These are phyloP conservation scores for Cyrtonyx montezumae DNA, from an alignment of 2,113 vertebrate species.

Conservation along the genomic window DNA sequence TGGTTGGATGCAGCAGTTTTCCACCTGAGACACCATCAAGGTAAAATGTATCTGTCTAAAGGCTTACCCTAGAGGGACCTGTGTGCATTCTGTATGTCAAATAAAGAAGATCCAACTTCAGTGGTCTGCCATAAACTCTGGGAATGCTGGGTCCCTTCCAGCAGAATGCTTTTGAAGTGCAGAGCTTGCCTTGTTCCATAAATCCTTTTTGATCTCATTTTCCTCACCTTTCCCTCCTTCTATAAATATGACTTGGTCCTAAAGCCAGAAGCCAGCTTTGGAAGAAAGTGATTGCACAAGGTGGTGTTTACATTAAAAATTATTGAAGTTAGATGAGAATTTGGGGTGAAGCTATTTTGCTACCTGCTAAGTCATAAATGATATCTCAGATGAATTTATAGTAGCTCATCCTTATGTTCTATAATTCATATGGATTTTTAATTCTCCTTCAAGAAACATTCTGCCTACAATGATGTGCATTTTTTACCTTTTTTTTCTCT, in stretches of 20 bases:
- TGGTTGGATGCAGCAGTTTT: background rate
- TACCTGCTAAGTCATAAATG: background rate
- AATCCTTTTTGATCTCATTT: background rate
- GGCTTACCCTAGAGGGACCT: background rate
- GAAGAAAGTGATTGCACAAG: background rate
- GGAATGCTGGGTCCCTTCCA: background rate
- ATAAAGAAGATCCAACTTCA: background rate
- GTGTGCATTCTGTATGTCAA: background rate
- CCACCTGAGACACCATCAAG: background rate
- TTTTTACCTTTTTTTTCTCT: background rate
- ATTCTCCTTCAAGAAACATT: background rate
- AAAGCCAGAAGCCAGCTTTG: background rate
- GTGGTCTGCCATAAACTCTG: background rate
- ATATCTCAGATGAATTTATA: background rate
- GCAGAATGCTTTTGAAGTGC: background rate
- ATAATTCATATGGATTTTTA: background rate
- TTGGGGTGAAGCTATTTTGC: background rate
- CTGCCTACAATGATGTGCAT: background rate
- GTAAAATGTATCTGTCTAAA: background rate
- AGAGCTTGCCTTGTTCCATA: background rate
- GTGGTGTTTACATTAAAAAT: background rate
- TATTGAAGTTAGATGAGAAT: background rate
- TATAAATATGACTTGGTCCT: background rate
- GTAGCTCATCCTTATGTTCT: background rate
- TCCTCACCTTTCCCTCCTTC: background rate